A percentile compares a stretch with the other conserved stretches of the same genome.
Conservation (phyloP, 2,113 vertebrate genomes). For the Dromiciops gliroides region DNA sequence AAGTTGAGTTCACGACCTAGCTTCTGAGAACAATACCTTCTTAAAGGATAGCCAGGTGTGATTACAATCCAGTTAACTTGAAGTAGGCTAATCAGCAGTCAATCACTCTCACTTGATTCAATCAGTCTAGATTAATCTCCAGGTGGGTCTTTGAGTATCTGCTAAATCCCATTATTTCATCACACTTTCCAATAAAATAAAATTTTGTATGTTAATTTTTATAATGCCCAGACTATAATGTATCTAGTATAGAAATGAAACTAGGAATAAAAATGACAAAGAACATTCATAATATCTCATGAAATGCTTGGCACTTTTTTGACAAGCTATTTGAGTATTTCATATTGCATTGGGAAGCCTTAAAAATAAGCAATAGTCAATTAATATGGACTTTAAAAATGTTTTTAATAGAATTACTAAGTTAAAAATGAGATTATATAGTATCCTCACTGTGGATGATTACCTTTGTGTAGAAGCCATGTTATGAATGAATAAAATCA, state of each 20-base stretch:
- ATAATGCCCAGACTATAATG: neutral
- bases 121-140: no score
- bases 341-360: neutral
- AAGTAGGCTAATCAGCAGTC: no score
- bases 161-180: no score
- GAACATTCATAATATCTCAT: neutral
- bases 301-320: neutral
- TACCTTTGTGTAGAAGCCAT: neutral
- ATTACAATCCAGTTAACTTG: no score
- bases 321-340: neutral
- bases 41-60: no score
- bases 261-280: neutral
- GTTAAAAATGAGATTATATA: neutral
- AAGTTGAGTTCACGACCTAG: no score
- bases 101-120: no score
- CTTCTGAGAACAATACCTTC: no score
- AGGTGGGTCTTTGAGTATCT: no score
- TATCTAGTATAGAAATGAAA: neutral
- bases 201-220: neutral
- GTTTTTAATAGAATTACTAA: neutral
- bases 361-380: neutral
- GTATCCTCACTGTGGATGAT: neutral
- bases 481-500: neutral
- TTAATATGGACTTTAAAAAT: neutral
- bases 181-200: neutral